Evolutionary conservation across 2,888 invertebrate genomes (phyloP).

Genomic region (Stenchaetothrips biformis): DNA sequence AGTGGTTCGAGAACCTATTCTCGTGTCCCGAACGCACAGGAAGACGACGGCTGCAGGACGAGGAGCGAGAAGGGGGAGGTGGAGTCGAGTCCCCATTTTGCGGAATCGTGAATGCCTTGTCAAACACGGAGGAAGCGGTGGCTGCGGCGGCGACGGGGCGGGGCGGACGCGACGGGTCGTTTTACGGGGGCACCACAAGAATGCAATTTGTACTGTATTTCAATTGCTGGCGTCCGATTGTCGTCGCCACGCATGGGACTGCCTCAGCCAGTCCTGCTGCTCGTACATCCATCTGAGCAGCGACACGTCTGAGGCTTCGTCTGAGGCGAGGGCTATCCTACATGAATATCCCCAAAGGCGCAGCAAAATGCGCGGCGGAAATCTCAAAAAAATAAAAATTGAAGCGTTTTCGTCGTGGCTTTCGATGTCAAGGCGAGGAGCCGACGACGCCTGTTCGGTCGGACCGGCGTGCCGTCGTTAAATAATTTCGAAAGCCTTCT

Average conservation of each 20-base stretch:
- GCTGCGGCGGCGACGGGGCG: constrained; percentile 18
- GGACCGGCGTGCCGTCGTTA: too few relatives aligned
- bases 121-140: constrained; percentile 12
- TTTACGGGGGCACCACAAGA: constrained; percentile 20
- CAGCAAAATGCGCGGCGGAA: too few relatives aligned
- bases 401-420: too few relatives aligned
- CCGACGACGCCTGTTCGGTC: too few relatives aligned
- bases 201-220: constrained; percentile 20
- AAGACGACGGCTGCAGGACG: neutral
- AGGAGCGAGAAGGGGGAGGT: neutral
- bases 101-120: constrained; percentile 23
- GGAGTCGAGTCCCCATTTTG: constrained; percentile 9
- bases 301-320: neutral
- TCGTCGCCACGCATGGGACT: constrained; percentile 12
- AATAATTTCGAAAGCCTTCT: too few relatives aligned
- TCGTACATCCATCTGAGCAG: neutral
- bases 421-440: too few relatives aligned
- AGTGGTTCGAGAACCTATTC: too few relatives aligned
- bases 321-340: neutral
- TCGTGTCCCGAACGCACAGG: too few relatives aligned
- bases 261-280: neutral
- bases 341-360: too few relatives aligned
- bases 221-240: constrained; percentile 19
- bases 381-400: too few relatives aligned
- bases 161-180: neutral